phyloP scores from a whole-genome alignment of 92 coral and sea anemone genomes.

The Phymanthus crucifer region DNA sequence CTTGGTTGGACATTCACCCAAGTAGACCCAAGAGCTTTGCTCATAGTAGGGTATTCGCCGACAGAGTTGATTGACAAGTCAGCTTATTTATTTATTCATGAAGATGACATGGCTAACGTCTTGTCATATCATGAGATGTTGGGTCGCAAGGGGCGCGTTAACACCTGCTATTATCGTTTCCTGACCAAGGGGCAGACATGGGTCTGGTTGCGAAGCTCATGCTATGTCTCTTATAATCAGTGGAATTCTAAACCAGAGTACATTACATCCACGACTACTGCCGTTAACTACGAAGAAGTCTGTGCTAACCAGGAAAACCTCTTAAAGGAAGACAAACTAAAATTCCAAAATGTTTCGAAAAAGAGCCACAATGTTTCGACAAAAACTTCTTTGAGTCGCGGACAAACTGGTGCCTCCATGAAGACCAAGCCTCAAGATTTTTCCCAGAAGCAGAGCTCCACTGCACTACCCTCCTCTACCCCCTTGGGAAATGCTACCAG shows the following conservation, averaged over 20 bases:
- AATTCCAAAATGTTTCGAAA: conserved; percentile 26
- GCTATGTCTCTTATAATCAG: conserved; percentile 59
- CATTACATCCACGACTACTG: conserved; percentile 40
- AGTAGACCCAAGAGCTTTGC: conserved; percentile 36
- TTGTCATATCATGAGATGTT: conserved; percentile 48
- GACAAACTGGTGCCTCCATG: background rate
- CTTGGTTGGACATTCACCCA: conserved; percentile 50
- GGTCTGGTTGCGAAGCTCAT: conserved; percentile 61
- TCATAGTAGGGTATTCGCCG: conserved; percentile 49
- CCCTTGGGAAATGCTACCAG: background rate
- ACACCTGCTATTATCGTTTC: conserved; percentile 62
- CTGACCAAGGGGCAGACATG: conserved; percentile 62
- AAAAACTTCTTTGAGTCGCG: background rate
- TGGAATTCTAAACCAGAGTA: conserved; percentile 66
- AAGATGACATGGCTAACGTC: conserved; percentile 51
- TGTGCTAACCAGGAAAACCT: conserved; percentile 43
- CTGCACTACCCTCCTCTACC: background rate
- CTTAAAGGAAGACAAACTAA: conserved; percentile 43
- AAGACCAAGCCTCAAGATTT: background rate
- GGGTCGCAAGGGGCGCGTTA: conserved; percentile 51
- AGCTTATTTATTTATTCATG: conserved; percentile 39
- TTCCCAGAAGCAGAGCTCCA: background rate
- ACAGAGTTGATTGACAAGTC: conserved; percentile 47
- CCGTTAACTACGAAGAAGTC: conserved; percentile 46
- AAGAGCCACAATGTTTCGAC: background rate